These are phyloP conservation scores for Amorpha juglandis DNA, from an alignment of 2,888 invertebrate genomes.

Conservation along the genomic window DNA sequence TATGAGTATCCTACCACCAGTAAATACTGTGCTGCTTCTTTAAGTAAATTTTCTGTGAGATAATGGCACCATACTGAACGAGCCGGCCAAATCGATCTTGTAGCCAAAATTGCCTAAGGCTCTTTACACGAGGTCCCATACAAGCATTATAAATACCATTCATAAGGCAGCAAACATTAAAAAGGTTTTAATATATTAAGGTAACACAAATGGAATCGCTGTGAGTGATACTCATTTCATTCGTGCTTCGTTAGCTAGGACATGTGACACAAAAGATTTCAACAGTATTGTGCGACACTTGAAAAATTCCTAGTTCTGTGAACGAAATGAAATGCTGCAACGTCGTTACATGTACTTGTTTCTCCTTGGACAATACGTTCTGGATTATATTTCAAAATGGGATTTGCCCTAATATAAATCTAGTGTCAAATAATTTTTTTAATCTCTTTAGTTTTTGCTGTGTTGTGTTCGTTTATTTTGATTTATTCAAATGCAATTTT, in stretches of 20 bases:
- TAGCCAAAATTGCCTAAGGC: too few species aligned
- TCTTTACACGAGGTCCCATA: too few species aligned
- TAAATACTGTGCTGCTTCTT: too few species aligned
- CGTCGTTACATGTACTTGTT: constrained; percentile 19
- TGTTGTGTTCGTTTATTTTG: neutral
- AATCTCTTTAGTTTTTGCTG: neutral
- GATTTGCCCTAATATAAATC: constrained; percentile 14
- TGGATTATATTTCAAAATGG: constrained; percentile 12
- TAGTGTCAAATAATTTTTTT: neutral
- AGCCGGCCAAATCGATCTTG: too few species aligned
- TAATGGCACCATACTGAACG: too few species aligned
- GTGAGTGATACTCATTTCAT: constrained; percentile 16
- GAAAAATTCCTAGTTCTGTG: constrained; percentile 19
- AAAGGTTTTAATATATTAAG: neutral
- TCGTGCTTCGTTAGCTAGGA: constrained; percentile 13
- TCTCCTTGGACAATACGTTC: constrained; percentile 16
- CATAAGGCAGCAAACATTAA: too few species aligned
- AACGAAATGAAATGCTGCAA: constrained; percentile 4
- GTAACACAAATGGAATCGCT: neutral
- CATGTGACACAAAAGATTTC: constrained; percentile 21
- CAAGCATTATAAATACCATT: too few species aligned
- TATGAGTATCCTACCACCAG: too few species aligned
- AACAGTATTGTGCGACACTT: constrained; percentile 32
- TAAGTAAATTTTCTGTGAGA: too few species aligned
- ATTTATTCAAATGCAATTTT: neutral